Evolutionary conservation across 1,140 invertebrate species (phyloP), one percentile per base, ranked within the genome.

Genomic region (Drosophila erecta): DNA sequence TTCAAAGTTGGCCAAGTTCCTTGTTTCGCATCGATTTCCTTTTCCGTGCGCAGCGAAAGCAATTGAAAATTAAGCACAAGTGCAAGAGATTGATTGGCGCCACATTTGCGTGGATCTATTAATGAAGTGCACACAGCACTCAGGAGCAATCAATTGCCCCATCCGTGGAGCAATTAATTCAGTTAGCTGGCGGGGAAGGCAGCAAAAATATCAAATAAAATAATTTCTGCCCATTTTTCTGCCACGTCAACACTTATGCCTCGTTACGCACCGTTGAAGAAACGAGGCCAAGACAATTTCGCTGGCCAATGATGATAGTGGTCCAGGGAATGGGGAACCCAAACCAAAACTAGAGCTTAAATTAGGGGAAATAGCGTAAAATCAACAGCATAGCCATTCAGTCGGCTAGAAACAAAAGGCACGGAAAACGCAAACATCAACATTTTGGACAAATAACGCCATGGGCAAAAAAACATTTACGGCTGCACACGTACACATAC

Each of bases 401-500:
- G 41, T 11, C 54, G 33, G 49, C 43, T 44, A 60, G 30, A 12
- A 49, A 50, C 61, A 71, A 69, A 77, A 73, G 77, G 66, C 79
- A 89, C 54, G 57, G 47, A 81, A 86, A 90, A 86, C 77, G 87
- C 87, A 86, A 90, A 90, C 87, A 86, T 90, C 86, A 90, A 90
- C 87, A 90, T 64, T 83, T 89, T 73, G 72, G 72, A 89, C 79
- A 84, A 89, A 89, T 80, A 90, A 84, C 64, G 40, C 33, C 30
- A 54, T 22, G 55, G 60, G 59, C 60, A 73, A 77, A 74, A 87
- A 87, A 83, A 80, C 83, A 79, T 86, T 87, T 87, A 87, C 81
- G 79, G 70, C 59, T 86, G 65, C 78, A 81, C 62, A 87, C 75
- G 75, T 87, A 79, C 53, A 27, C 14, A 2, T 20, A 17, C 12